Evolutionary conservation across 2,888 invertebrate species (phyloP).

Genomic region (Apoderus coryli): DNA sequence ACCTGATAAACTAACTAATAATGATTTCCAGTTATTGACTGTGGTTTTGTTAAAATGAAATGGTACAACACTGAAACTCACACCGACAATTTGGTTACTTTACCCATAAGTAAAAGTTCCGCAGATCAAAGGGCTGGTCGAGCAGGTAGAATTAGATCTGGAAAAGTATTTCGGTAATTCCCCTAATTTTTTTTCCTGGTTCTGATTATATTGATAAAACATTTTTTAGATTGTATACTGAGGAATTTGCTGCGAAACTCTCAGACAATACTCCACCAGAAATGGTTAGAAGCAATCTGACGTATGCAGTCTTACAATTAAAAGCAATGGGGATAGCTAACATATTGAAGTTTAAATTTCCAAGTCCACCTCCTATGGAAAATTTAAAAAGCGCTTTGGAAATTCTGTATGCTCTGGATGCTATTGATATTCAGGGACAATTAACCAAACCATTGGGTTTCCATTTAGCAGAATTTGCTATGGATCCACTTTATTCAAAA

Average conservation of each 20-base stretch:
- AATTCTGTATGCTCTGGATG: slow-evolving; percentile 69
- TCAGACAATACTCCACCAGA: slow-evolving; percentile 70
- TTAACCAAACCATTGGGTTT: slow-evolving; percentile 67
- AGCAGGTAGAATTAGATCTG: slow-evolving; percentile 71
- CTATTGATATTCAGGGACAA: slow-evolving; percentile 62
- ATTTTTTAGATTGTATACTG: slow-evolving; percentile 53
- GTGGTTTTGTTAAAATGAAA: slow-evolving; percentile 89
- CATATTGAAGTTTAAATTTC: slow-evolving; percentile 80
- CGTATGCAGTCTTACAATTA: slow-evolving; percentile 71
- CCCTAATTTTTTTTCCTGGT: background rate
- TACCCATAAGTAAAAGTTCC: slow-evolving; percentile 75
- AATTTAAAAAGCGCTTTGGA: slow-evolving; percentile 76
- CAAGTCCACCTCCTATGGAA: slow-evolving; percentile 82
- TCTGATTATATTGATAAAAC: background rate
- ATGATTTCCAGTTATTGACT: slow-evolving; percentile 63
- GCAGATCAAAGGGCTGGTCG: slow-evolving; percentile 87
- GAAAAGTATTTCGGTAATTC: slow-evolving; percentile 64
- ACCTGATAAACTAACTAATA: background rate
- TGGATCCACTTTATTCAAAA: slow-evolving; percentile 76
- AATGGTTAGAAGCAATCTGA: slow-evolving; percentile 80
- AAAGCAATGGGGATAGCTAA: slow-evolving; percentile 93
- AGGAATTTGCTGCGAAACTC: slow-evolving; percentile 59
- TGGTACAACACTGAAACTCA: slow-evolving; percentile 77
- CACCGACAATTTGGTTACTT: slow-evolving; percentile 68
- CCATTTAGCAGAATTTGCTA: slow-evolving; percentile 83